Percentiles rank a stretch among this genome's conserved stretches.
These are phyloP conservation scores for Temnothorax rugatulus DNA, from an alignment of 2,888 invertebrate species.

Conservation along the genomic window DNA sequence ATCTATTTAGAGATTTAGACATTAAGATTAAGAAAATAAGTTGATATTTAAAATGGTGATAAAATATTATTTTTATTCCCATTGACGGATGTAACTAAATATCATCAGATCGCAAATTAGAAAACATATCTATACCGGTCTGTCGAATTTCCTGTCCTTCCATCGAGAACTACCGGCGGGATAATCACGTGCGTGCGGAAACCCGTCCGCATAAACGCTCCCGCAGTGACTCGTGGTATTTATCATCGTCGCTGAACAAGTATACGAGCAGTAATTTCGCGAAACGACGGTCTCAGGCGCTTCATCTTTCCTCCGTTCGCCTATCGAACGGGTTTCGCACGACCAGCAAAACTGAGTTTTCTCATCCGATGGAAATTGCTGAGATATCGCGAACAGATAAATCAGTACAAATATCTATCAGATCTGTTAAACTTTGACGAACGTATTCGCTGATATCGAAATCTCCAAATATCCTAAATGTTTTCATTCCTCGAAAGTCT, in stretches of 20 bases:
- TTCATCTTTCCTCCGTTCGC: constrained; percentile 25
- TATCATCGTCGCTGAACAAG: constrained; percentile 30
- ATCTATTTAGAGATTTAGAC: not conserved
- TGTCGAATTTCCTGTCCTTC: not conserved
- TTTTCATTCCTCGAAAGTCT: not conserved
- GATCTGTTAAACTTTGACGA: constrained; percentile 28
- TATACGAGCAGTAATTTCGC: constrained; percentile 40
- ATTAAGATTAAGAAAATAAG: not conserved
- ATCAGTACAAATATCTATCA: constrained; percentile 32
- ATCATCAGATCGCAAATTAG: not conserved
- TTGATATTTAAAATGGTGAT: not conserved
- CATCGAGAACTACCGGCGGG: not conserved
- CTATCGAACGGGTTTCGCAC: constrained; percentile 42
- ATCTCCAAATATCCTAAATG: not conserved
- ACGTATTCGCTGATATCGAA: constrained; percentile 1
- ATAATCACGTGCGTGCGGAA: constrained; percentile 45
- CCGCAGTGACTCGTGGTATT: constrained; percentile 25
- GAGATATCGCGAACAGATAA: constrained; percentile 36
- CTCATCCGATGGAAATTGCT: constrained; percentile 32
- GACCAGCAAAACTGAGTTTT: constrained; percentile 44
- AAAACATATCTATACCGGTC: not conserved
- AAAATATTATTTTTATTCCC: not conserved
- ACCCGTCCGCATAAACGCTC: constrained; percentile 23
- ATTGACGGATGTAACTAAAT: not conserved
- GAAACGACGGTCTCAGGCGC: constrained; percentile 23